These are phyloP conservation scores for Rhopalosiphum maidis DNA, from an alignment of 1,140 invertebrate species.

Conservation along the genomic window DNA sequence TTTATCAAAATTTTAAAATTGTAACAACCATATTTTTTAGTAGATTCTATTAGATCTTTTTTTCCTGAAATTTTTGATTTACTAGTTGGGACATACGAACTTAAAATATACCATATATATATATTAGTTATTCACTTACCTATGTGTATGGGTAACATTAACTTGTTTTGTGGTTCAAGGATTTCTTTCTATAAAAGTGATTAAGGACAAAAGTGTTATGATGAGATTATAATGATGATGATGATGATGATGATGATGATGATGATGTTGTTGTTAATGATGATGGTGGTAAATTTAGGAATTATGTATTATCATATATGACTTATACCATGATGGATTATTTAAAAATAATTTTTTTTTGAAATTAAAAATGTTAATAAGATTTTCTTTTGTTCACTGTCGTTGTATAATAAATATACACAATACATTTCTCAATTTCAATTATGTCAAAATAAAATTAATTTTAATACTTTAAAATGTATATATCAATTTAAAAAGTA, in stretches of 20 bases:
- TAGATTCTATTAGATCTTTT: too few relatives aligned
- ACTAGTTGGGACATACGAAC: background rate
- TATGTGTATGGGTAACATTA: background rate
- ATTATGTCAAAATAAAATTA: background rate
- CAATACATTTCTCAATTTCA: background rate
- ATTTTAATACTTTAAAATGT: background rate
- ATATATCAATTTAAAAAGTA: background rate
- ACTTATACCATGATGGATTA: background rate
- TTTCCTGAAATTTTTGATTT: too few relatives aligned
- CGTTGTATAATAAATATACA: too few relatives aligned
- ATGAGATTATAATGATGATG: conserved; percentile 40
- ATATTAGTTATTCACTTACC: background rate
- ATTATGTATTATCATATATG: background rate
- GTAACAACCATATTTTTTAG: too few relatives aligned
- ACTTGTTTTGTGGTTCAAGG: conserved; percentile 5
- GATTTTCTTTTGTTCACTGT: background rate
- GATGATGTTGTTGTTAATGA: background rate
- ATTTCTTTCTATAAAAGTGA: background rate
- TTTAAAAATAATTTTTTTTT: background rate
- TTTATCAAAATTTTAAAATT: too few relatives aligned
- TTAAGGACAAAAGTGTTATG: background rate
- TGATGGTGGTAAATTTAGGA: conserved; percentile 6
- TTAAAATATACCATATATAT: background rate
- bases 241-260: background rate
- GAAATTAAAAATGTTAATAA: background rate